These are phyloP conservation scores for Pseudomugil gertrudae DNA, from an alignment of 2,797 vertebrate species.

Conservation along the genomic window DNA sequence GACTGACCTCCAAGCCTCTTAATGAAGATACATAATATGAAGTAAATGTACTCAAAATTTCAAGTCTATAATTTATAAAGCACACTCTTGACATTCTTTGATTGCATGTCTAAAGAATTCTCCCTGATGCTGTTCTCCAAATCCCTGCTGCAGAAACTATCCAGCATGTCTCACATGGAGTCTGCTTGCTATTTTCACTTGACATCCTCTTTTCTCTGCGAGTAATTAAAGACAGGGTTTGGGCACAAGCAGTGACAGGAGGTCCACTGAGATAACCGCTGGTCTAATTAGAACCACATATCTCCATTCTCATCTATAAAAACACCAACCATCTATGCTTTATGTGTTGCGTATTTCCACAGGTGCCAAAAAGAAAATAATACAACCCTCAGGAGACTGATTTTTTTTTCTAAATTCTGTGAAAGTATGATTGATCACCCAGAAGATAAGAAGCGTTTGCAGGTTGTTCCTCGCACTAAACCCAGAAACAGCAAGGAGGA, in stretches of 20 bases:
- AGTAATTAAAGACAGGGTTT: constrained; percentile 74
- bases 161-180: constrained; percentile 52
- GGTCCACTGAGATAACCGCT: constrained; percentile 71
- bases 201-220: constrained; percentile 70
- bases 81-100: constrained; percentile 18
- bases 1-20: not conserved
- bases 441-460: constrained; percentile 39
- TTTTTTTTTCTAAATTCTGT: constrained; percentile 31
- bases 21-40: constrained; percentile 1
- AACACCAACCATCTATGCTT: constrained; percentile 58
- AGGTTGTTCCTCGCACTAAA: constrained; percentile 35
- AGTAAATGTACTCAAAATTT: not conserved
- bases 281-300: constrained; percentile 76
- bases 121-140: constrained; percentile 25
- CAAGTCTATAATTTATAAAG: not conserved
- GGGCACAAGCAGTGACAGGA: constrained; percentile 64
- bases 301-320: constrained; percentile 62
- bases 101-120: constrained; percentile 38
- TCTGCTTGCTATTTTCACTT: constrained; percentile 67
- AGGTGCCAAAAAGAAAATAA: constrained; percentile 48
- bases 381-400: constrained; percentile 55
- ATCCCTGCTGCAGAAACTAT: constrained; percentile 53
- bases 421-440: constrained; percentile 74
- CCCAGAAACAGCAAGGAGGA: constrained; percentile 32
- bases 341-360: constrained; percentile 43